A percentile compares a stretch with the other conserved stretches of the same genome.
These are phyloP conservation scores for Gymnocypris eckloni DNA, from an alignment of 2,797 vertebrate genomes.

Conservation along the genomic window DNA sequence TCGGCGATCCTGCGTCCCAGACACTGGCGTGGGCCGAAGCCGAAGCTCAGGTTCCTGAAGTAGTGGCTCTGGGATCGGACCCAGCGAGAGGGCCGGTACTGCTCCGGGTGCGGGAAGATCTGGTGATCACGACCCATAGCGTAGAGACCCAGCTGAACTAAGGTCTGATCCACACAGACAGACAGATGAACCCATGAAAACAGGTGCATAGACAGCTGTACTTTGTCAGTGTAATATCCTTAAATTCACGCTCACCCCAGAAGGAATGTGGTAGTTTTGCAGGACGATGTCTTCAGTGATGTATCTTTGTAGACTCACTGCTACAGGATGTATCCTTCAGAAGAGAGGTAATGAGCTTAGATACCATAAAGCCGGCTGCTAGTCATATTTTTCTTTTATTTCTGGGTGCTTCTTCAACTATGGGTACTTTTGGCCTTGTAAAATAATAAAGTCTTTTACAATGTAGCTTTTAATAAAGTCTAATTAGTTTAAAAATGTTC, in stretches of 20 bases:
- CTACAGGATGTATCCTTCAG: conserved; percentile 90
- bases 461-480: too few species aligned
- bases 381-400: neutral
- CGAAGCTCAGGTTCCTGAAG: conserved; percentile 88
- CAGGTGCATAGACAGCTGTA: neutral
- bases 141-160: conserved; percentile 90
- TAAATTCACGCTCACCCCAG: conserved; percentile 80
- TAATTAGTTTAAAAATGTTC: too few species aligned
- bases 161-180: conserved; percentile 75
- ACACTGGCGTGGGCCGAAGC: conserved; percentile 93
- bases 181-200: neutral
- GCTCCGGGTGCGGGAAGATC: conserved; percentile 83
- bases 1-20: conserved; percentile 93
- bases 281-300: conserved; percentile 84
- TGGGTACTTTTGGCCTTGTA: too few species aligned
- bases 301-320: conserved; percentile 92
- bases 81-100: conserved; percentile 90
- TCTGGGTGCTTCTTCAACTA: neutral
- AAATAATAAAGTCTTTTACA: too few species aligned
- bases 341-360: neutral
- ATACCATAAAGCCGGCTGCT: neutral
- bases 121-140: conserved; percentile 90
- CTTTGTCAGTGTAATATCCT: neutral
- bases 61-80: conserved; percentile 77
- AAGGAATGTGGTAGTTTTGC: conserved; percentile 89